A percentile compares a stretch with the other conserved stretches of the same genome.
These are phyloP conservation scores for Epirrita christyi DNA, from an alignment of 2,888 invertebrate species.

Conservation along the genomic window DNA sequence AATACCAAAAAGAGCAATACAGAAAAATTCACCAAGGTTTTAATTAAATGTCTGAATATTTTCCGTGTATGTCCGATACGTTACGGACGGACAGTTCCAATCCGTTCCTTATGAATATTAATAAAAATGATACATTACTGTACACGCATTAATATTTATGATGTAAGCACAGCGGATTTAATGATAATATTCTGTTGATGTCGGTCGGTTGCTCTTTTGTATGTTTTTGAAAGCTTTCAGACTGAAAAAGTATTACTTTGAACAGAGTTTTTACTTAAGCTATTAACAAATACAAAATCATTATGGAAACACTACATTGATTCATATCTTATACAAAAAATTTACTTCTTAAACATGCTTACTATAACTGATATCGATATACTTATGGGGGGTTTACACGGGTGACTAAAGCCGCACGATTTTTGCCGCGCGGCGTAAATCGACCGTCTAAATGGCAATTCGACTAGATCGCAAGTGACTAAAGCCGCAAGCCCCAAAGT, in stretches of 20 bases:
- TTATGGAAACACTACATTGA: too few relatives aligned
- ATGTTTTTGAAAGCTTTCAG: too few relatives aligned
- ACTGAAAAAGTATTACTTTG: too few relatives aligned
- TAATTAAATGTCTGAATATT: conserved; percentile 26
- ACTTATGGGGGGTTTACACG: conserved; percentile 37
- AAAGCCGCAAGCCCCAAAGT: conserved; percentile 52
- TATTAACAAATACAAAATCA: too few relatives aligned
- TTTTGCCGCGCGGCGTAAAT: conserved; percentile 20
- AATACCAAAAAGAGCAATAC: conserved; percentile 1
- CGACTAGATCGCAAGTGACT: conserved; percentile 48
- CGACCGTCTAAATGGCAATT: conserved; percentile 46
- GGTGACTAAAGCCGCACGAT: conserved; percentile 47
- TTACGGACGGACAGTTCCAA: conserved; percentile 54
- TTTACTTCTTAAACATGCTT: too few relatives aligned
- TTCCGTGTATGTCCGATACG: conserved; percentile 41
- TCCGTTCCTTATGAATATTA: conserved; percentile 58
- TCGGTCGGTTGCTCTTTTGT: too few relatives aligned
- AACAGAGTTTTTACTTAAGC: too few relatives aligned
- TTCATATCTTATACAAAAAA: too few relatives aligned
- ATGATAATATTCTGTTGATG: neutral
- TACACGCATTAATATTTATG: conserved; percentile 45
- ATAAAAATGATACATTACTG: conserved; percentile 64
- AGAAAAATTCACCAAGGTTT: conserved; percentile 1
- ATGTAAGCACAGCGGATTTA: neutral
- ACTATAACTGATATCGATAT: too few relatives aligned